Evolutionary conservation across 2,797 vertebrate genomes (phyloP).

Genomic region (Cryptoprocta ferox): DNA sequence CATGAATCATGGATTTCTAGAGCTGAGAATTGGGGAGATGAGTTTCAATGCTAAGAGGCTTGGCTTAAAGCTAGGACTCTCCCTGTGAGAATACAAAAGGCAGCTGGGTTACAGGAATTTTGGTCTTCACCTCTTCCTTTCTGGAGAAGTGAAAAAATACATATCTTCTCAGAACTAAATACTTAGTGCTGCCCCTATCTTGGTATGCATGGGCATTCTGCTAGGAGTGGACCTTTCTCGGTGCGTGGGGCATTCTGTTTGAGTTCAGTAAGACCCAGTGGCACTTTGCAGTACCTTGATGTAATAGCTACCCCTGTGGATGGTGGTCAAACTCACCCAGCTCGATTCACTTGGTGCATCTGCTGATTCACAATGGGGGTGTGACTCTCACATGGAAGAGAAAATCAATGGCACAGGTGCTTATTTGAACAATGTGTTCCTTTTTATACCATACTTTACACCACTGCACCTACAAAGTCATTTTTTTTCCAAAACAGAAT

Average conservation of each 20-base stretch:
- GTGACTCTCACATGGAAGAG: background rate
- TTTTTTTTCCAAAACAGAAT: background rate
- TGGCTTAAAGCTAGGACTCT: background rate
- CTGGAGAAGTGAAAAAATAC: background rate
- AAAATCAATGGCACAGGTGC: background rate
- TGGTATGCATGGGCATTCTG: background rate
- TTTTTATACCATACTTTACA: background rate
- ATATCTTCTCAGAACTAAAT: background rate
- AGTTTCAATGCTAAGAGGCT: background rate
- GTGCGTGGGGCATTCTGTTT: background rate
- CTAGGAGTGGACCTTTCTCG: background rate
- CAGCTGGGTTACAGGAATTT: background rate
- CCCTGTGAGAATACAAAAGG: slow-evolving; percentile 6
- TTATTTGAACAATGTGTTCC: background rate
- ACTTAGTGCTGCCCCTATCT: background rate
- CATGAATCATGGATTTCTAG: background rate
- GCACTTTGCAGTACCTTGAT: background rate
- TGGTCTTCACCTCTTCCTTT: background rate
- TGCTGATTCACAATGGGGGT: background rate
- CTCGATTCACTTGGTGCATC: background rate
- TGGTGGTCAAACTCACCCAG: background rate
- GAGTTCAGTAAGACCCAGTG: background rate
- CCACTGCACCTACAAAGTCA: background rate
- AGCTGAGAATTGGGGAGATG: background rate
- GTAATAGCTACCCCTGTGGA: background rate